phyloP scores from a whole-genome alignment of 2,113 vertebrate species.

The Aptenodytes forsteri region DNA sequence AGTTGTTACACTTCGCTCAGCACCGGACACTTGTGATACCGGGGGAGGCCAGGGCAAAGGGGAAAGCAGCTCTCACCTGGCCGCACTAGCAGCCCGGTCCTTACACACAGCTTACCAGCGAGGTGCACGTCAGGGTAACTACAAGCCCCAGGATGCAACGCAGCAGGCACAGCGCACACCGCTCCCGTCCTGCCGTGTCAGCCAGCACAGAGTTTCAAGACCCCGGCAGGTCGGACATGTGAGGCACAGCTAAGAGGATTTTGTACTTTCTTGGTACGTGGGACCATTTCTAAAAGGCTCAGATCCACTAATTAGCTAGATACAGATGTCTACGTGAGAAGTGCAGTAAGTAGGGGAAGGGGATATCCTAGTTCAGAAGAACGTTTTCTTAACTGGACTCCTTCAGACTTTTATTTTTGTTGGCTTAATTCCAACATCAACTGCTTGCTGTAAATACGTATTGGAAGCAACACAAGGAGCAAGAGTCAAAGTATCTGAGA shows the following conservation, averaged over 20 bases:
- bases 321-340: neutral
- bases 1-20: neutral
- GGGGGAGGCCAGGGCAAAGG: neutral
- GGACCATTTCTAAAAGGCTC: neutral
- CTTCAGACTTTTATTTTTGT: constrained; percentile 14
- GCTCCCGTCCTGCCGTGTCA: neutral
- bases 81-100: fast-evolving
- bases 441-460: constrained; percentile 43
- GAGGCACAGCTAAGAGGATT: neutral
- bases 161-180: neutral
- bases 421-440: constrained; percentile 55
- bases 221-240: neutral
- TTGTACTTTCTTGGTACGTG: neutral
- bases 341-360: neutral
- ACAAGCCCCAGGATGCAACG: neutral
- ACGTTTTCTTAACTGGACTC: neutral
- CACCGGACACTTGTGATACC: fast-evolving
- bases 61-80: neutral
- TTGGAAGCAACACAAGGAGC: neutral
- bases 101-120: fast-evolving
- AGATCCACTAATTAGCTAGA: neutral
- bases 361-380: neutral
- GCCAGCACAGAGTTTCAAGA: neutral
- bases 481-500: neutral
- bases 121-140: fast-evolving